phyloP scores from a whole-genome alignment of 1,140 invertebrate genomes.

The Macrocentrus cingulum region DNA sequence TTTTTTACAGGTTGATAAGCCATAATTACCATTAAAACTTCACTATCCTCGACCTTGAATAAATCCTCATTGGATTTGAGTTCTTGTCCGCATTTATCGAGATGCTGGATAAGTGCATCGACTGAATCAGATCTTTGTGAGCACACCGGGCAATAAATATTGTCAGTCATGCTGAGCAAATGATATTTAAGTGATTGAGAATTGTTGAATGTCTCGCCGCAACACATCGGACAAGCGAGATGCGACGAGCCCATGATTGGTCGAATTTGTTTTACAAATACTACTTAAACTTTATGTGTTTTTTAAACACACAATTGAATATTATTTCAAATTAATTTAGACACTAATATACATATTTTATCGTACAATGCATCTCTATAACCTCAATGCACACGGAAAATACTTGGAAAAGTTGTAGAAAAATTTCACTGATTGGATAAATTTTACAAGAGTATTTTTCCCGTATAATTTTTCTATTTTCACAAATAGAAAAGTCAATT shows the following conservation, averaged over 20 bases:
- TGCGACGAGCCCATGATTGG: slow-evolving; percentile 59
- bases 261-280: not conserved
- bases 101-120: slow-evolving; percentile 60
- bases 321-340: no score
- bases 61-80: slow-evolving; percentile 13
- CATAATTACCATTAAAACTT: slow-evolving; percentile 22
- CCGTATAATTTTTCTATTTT: no score
- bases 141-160: slow-evolving; percentile 65
- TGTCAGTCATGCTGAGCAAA: slow-evolving; percentile 62
- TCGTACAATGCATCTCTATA: no score
- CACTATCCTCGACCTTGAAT: not conserved
- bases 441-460: no score
- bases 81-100: slow-evolving; percentile 51
- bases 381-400: no score
- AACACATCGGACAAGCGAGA: slow-evolving; percentile 67
- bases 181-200: slow-evolving; percentile 63
- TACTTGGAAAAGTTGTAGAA: no score
- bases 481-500: no score
- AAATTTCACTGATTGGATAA: no score
- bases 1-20: not conserved
- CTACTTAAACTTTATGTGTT: no score
- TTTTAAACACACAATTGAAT: no score
- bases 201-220: slow-evolving; percentile 63
- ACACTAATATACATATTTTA: no score
- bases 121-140: slow-evolving; percentile 58